Base-by-base conservation (phyloP, 2,113 vertebrate genomes). In the Oryzias celebensis region DNA sequence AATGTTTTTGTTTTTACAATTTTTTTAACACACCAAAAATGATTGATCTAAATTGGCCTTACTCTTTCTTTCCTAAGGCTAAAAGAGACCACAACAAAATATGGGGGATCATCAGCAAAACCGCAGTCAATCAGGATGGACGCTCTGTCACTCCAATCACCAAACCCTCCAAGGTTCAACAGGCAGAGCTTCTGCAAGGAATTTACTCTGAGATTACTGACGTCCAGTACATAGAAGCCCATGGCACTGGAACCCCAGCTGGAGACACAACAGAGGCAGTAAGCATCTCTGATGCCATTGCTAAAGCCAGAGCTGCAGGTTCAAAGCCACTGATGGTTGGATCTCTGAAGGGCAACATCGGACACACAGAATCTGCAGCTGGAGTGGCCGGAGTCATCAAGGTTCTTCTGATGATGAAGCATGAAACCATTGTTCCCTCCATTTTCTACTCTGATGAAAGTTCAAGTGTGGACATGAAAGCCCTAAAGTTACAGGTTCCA, bases 321-420 rank as follows among this genome's bases (percentile, higher is more conserved):
- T 74, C 73, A 45, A 62, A 84, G 10, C 4, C 49, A n/a, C 86
- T 94, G 53, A 75, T 69, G 71, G 83, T 94, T 0, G 94, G 93
- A 8, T 94, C 94, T 20, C 88, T 96, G 68, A 96, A 94, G 85
- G 85, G 94, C 43, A 95, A 95, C 73, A 92, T 94, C 55, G 93
- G 94, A 59, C 94, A 95, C 67, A 93, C 92, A 0, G 93, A 95
- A 79, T 95, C 94, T 22, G 93, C 94, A 26, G 92, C 93, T 2
- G 94, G 94, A 62, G 89, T 94, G 52, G 94, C 93, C 0, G 93
- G 84, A 45, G 85, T 96, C 16, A 95, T 96, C 68, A 97, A 95
- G 89, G 93, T 96, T 58, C 92, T 96, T 4, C 73, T 96, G 20
- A 95, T 96, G 94, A 94, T 95, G 92, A 92, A 90, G 57, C 85